These are phyloP conservation scores for Pluvianellus socialis DNA, from an alignment of 2,113 vertebrate species.

Conservation along the genomic window DNA sequence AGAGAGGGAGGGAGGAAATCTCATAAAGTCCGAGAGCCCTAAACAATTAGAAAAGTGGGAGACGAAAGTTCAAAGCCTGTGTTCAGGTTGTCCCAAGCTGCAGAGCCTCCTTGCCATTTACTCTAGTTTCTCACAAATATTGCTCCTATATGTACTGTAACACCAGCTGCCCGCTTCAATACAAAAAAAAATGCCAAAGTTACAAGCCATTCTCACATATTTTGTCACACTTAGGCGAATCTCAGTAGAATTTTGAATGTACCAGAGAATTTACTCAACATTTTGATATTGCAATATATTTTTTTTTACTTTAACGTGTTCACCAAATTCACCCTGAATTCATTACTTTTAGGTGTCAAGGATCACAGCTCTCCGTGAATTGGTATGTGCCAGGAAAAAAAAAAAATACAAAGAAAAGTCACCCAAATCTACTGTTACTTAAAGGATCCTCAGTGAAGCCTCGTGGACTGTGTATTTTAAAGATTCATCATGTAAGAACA, in stretches of 20 bases:
- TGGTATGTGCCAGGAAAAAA: neutral
- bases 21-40: neutral
- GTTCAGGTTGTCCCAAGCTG: neutral
- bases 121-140: neutral
- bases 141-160: neutral
- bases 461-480: neutral
- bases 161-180: neutral
- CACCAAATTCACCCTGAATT: neutral
- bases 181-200: rapidly evolving
- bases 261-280: neutral
- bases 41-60: neutral
- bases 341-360: rapidly evolving
- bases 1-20: neutral
- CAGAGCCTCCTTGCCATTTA: neutral
- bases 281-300: neutral
- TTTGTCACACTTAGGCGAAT: neutral
- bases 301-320: neutral
- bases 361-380: neutral
- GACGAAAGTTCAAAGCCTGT: neutral
- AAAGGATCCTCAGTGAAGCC: neutral
- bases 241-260: neutral
- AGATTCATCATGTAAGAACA: neutral
- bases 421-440: neutral
- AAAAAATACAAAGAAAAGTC: neutral
- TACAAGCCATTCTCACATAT: neutral